Conservation (phyloP, 2,113 vertebrate species). For the Bagarius yarrelli region DNA sequence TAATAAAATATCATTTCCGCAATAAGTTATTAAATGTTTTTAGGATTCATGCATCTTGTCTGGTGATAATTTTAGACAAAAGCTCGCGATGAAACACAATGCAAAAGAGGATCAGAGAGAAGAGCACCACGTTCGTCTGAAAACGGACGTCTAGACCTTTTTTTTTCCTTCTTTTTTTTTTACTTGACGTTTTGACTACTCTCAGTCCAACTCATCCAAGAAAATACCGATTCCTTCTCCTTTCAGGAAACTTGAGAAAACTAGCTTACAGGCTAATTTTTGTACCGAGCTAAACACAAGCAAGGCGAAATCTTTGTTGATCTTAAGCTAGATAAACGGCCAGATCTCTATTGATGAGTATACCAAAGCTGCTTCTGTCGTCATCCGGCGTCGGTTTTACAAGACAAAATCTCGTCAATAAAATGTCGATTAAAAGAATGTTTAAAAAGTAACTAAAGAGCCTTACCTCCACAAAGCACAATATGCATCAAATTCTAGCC, state of each 20-base stretch:
- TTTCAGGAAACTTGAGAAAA: slow-evolving; percentile 5
- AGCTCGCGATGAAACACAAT: slow-evolving; percentile 34
- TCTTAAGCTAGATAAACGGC: not conserved
- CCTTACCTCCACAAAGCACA: slow-evolving; percentile 43
- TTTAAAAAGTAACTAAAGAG: slow-evolving; percentile 2
- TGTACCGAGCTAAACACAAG: not conserved
- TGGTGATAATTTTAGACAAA: slow-evolving; percentile 16
- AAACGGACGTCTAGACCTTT: slow-evolving; percentile 21
- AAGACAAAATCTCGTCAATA: not conserved
- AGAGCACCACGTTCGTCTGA: slow-evolving; percentile 1
- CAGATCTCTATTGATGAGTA: not conserved
- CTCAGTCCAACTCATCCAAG: not conserved
- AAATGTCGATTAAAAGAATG: not conserved
- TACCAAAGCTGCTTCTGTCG: not conserved
- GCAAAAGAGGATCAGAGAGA: slow-evolving; percentile 33
- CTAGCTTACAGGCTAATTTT: slow-evolving; percentile 11
- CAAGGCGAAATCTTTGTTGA: slow-evolving; percentile 38
- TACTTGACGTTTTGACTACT: not conserved
- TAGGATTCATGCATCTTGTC: not conserved
- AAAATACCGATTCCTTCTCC: not conserved
- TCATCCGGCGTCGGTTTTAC: too few species aligned
- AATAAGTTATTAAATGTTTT: not conserved
- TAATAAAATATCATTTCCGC: not conserved
- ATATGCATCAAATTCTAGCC: slow-evolving; percentile 32
- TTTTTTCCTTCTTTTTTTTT: slow-evolving; percentile 10